These are phyloP conservation scores for Pygoscelis adeliae DNA, from an alignment of 2,113 vertebrate species.

Conservation along the genomic window DNA sequence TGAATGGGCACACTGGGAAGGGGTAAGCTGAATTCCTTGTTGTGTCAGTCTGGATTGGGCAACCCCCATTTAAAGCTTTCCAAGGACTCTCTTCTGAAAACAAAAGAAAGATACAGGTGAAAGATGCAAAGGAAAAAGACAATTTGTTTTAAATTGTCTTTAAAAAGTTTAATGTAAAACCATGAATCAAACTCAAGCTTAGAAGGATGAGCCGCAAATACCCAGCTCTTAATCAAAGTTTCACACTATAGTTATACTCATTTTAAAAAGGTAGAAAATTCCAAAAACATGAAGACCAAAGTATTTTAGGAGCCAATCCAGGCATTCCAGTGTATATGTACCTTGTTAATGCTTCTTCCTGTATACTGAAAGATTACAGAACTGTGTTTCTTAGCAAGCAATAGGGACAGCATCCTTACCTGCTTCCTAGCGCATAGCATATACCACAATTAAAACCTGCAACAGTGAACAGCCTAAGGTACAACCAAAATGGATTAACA, in stretches of 20 bases:
- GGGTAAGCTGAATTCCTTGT: slow-evolving; percentile 32
- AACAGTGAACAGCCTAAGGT: background rate
- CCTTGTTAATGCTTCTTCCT: background rate
- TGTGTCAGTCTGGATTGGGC: slow-evolving; percentile 48
- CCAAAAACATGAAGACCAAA: background rate
- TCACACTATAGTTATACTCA: background rate
- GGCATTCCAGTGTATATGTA: background rate
- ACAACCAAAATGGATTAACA: background rate
- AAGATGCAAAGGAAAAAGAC: background rate
- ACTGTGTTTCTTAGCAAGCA: background rate
- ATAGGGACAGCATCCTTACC: background rate
- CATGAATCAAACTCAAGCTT: background rate
- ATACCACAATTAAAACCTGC: background rate
- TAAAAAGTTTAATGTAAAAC: background rate
- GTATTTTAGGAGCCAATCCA: background rate
- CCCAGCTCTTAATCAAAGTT: background rate
- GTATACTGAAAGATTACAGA: background rate
- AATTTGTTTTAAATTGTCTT: background rate
- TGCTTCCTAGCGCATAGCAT: background rate
- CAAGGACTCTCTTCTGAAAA: slow-evolving; percentile 71
- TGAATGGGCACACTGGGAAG: slow-evolving; percentile 52
- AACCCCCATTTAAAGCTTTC: slow-evolving; percentile 69
- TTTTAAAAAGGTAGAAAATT: background rate
- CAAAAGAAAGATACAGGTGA: background rate
- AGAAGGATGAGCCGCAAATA: background rate